Evolutionary conservation across 2,797 vertebrate species (phyloP).

Genomic region (Cottoperca gobio): DNA sequence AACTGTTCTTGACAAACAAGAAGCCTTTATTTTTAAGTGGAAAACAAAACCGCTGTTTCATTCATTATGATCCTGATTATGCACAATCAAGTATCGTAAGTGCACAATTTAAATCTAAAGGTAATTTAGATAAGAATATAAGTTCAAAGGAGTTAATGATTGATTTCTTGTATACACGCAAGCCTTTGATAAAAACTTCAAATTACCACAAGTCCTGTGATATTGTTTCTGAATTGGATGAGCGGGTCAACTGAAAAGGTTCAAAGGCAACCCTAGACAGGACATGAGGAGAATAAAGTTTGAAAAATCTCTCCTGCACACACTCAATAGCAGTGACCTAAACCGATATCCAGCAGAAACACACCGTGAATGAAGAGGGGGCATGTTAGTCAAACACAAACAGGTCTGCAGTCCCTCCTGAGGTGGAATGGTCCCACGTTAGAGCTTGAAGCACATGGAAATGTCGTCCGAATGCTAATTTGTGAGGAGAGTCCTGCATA

Average conservation of each 20-base stretch:
- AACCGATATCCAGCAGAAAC: conserved; percentile 93
- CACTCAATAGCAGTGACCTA: conserved; percentile 89
- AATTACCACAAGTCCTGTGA: conserved; percentile 90
- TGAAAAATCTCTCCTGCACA: conserved; percentile 89
- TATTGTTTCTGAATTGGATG: conserved; percentile 85
- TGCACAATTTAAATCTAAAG: conserved; percentile 82
- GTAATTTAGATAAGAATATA: conserved; percentile 83
- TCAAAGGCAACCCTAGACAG: conserved; percentile 81
- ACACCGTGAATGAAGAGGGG: conserved; percentile 83
- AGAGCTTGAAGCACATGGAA: conserved; percentile 91
- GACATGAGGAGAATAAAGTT: conserved; percentile 85
- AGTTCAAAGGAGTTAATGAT: conserved; percentile 78
- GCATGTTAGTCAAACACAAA: conserved; percentile 85
- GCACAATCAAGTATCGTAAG: conserved; percentile 82
- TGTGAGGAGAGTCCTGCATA: conserved; percentile 89
- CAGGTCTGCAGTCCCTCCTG: conserved; percentile 84
- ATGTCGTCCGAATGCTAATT: conserved; percentile 74
- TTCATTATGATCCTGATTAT: conserved; percentile 81
- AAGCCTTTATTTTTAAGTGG: conserved; percentile 86
- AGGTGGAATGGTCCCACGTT: conserved; percentile 88
- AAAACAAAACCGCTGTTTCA: conserved; percentile 81
- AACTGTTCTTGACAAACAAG: conserved; percentile 83
- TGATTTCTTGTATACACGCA: conserved; percentile 79
- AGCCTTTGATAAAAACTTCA: conserved; percentile 80
- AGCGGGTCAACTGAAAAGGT: conserved; percentile 55